Percentiles rank a stretch among this genome's conserved stretches.
phyloP scores from a whole-genome alignment of 1,140 invertebrate genomes.

The Neodiprion fabricii region DNA sequence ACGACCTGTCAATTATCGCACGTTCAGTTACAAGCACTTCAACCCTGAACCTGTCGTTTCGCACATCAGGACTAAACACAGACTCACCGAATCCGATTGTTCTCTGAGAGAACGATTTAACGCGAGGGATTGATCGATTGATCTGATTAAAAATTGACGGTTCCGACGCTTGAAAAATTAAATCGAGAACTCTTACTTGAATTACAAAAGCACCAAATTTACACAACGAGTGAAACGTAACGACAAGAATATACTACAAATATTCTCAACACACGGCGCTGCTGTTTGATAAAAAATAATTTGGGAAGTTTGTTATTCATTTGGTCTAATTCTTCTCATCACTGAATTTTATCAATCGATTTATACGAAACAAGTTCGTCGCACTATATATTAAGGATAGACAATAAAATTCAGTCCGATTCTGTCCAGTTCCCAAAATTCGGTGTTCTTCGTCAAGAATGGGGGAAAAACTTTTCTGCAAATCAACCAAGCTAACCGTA shows the following conservation, averaged over 20 bases:
- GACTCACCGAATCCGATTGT: not conserved
- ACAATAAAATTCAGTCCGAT: not conserved
- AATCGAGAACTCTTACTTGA: no score
- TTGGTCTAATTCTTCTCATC: not conserved
- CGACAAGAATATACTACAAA: no score
- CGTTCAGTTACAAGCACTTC: slow-evolving; percentile 22
- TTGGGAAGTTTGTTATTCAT: not conserved
- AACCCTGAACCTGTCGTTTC: not conserved
- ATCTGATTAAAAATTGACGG: no score
- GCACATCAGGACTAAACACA: not conserved
- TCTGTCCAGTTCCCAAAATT: not conserved
- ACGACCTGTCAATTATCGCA: slow-evolving; percentile 19
- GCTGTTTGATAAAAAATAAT: no score
- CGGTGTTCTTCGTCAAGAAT: not conserved
- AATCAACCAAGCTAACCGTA: no score
- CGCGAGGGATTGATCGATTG: no score
- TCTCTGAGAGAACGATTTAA: not conserved
- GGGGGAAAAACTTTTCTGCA: not conserved
- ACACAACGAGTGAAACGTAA: not conserved
- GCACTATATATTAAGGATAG: not conserved
- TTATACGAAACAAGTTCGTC: not conserved
- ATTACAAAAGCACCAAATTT: no score
- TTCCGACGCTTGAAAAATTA: no score
- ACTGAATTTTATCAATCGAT: not conserved
- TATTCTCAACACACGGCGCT: no score